These are phyloP conservation scores for Procambarus clarkii DNA, from an alignment of 1,140 invertebrate species.

Conservation along the genomic window DNA sequence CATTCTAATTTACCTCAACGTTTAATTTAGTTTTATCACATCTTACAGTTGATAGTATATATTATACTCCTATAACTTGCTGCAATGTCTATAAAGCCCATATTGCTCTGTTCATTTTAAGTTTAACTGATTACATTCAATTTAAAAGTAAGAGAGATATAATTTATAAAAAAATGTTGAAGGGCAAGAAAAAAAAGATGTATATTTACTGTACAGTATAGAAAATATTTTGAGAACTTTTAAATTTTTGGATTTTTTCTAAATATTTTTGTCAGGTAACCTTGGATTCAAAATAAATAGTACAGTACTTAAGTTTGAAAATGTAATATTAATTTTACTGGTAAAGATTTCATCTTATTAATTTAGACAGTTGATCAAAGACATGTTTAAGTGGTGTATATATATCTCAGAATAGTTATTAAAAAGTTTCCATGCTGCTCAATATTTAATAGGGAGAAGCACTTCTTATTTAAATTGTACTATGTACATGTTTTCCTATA, in stretches of 20 bases:
- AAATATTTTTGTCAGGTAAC: not conserved
- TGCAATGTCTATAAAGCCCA: too few relatives aligned
- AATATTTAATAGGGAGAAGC: not conserved
- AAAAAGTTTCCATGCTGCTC: not conserved
- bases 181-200: not conserved
- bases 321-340: not conserved
- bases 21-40: not conserved
- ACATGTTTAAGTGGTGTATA: not conserved
- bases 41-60: too few relatives aligned
- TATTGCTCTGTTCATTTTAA: not conserved
- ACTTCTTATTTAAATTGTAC: not conserved
- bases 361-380: not conserved
- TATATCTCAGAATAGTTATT: not conserved
- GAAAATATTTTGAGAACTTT: not conserved
- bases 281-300: not conserved
- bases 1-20: slow-evolving; percentile 82
- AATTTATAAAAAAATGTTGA: not conserved
- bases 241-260: not conserved
- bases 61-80: too few relatives aligned
- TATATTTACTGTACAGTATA: not conserved
- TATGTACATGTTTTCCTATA: not conserved
- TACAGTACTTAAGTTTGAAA: not conserved
- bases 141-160: not conserved
- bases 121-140: not conserved
- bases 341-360: not conserved